Evolutionary conservation across 2,888 invertebrate species (phyloP), one percentile per base, ranked within the genome.

Genomic region (Brenthis daphne): DNA sequence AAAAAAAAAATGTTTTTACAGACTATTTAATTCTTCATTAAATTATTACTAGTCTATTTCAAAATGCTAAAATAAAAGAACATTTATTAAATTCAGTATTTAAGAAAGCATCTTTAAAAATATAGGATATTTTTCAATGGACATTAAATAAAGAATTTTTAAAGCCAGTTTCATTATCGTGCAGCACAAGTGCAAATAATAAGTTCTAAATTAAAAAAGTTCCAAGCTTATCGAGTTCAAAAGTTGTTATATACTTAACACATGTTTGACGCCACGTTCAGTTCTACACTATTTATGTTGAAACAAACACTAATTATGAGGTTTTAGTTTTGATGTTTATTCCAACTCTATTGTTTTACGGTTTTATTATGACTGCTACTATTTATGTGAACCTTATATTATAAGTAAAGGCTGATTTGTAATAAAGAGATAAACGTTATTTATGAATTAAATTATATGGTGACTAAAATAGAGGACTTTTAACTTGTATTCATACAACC

Each of bases 181-280:
- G 47, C 33, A 55, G 48, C 48, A 56, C 60, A 65, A 43, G 70
- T 65, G 55, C 54, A 65, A 63, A 71, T 61, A 69, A 69, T 65
- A 71, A 68, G 65, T 71, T 71, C 65, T 43, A 68, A 68, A 71
- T 71, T 71, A 71, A 71, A 70, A 70, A 71, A 71, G 71, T 71
- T 68, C 16, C 50, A 61, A 65, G 68, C 63, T 70, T 57, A 68
- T 53, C 48, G 60, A 56, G 68, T 63, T 65, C 57, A 51, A 61
- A 24, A 63, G 54, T 71, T 71, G 68, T 68, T 71, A 57, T 61
- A 53, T 68, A 65, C 71, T 63, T 65, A 29, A 68, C 68, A 71
- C 57, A 58, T 71, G 71, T 68, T 53, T 14, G 61, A 58, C 56
- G 55, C 65, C 57, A 58, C 68, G 55, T 60, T 33, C 54, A 48